Evolutionary conservation across 1,140 invertebrate species (phyloP), one percentile per base, ranked within the genome.

Genomic region (Ganaspis sp.): DNA sequence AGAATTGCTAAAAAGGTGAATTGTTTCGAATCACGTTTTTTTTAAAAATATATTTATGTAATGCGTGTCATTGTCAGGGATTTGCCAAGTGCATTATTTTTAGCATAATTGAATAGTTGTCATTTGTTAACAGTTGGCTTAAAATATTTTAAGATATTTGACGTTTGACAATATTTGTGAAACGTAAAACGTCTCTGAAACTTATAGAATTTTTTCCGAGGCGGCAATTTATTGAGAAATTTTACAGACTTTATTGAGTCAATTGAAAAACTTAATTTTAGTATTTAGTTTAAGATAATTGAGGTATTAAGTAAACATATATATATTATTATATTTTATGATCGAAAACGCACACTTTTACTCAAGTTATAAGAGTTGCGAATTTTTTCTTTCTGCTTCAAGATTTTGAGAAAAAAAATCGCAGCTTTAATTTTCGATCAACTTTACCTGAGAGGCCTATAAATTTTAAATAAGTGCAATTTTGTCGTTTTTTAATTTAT

Each of bases 71-170:
- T 64, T 29, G 8, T 34, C 58, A 64, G 58, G 58, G 58, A 64
- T 64, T 64, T 21, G 58, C 58, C 26, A 64, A 64, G 58, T 64
- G 58, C 58, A 64, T 64, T 64, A 34, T 64, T 64, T 45, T 64
- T 64, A 64, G 58, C 4, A 19, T 54, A 64, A 64, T 64, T 29
- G 21, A 58, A 58, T 23, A 23, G 26, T 58, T 29, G 58, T 64
- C 9, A 64, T 64, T 64, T 6, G 3, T 17, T 49, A 0, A n/a
- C 45, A n/a, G n/a, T 34, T 34, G 23, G 54, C 54, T 23, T 26
- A 29, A 34, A 64, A 64, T 26, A 64, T 29, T 15, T 29, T 64
- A 29, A 29, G 26, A 64, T n/a, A n/a, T 64, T 29, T 1, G 21
- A 54, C 53, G 19, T 54, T 54, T 19, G 1, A 17, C 19, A 19